Percentiles rank a stretch among this genome's conserved stretches.
phyloP scores from a whole-genome alignment of 2,888 invertebrate genomes.

The Sesia bembeciformis region DNA sequence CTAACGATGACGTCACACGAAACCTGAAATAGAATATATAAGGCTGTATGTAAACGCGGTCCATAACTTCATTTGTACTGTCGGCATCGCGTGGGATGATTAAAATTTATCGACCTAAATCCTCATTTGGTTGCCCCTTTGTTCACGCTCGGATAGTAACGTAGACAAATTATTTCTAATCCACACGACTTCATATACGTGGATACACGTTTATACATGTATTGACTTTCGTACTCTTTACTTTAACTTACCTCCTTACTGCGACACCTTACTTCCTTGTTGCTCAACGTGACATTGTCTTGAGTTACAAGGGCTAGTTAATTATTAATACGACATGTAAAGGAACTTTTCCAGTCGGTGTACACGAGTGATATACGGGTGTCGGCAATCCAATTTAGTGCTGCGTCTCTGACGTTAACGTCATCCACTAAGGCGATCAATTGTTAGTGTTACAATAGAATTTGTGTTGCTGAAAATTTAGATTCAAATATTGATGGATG shows the following conservation, averaged over 20 bases:
- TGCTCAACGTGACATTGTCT: too few relatives aligned
- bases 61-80: constrained; percentile 35
- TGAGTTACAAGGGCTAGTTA: too few relatives aligned
- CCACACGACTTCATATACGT: constrained; percentile 2
- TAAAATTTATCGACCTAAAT: constrained; percentile 45
- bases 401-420: neutral
- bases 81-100: constrained; percentile 27
- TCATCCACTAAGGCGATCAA: neutral
- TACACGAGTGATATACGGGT: neutral
- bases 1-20: too few relatives aligned
- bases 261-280: too few relatives aligned
- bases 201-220: neutral
- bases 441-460: neutral
- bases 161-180: constrained; percentile 21
- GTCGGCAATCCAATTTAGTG: neutral
- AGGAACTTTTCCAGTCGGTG: neutral
- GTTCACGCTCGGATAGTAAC: constrained; percentile 6
- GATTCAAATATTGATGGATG: too few relatives aligned
- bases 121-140: constrained; percentile 24
- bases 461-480: neutral
- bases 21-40: too few relatives aligned
- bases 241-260: too few relatives aligned
- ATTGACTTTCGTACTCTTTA: too few relatives aligned
- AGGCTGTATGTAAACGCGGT: constrained; percentile 19
- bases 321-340: too few relatives aligned